Percentiles rank a stretch among this genome's conserved stretches.
Conservation (phyloP, 2,113 vertebrate genomes). For the Puffinus mauretanicus region DNA sequence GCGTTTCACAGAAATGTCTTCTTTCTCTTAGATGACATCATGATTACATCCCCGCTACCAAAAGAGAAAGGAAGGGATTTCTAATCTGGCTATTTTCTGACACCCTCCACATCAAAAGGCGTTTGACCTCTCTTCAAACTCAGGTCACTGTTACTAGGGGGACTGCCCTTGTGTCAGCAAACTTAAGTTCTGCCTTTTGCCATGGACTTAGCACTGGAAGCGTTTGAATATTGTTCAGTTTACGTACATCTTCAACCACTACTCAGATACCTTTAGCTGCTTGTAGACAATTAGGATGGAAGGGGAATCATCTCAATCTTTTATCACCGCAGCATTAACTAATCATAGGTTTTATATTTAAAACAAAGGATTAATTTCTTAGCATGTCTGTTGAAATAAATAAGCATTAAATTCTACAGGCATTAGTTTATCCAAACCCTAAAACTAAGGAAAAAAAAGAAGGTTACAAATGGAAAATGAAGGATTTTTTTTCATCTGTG, state of each 20-base stretch:
- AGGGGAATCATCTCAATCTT: background rate
- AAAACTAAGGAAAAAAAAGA: background rate
- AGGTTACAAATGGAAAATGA: background rate
- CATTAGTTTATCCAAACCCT: background rate
- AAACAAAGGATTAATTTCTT: background rate
- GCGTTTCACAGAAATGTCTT: background rate
- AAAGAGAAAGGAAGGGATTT: background rate
- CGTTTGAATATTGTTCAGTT: background rate
- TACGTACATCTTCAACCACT: background rate
- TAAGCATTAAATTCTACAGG: background rate
- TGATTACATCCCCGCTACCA: background rate
- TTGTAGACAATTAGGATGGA: background rate
- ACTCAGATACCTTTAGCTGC: background rate
- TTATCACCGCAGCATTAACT: background rate
- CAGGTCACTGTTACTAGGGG: background rate
- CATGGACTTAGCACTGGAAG: background rate
- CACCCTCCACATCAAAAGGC: background rate
- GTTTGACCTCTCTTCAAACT: background rate
- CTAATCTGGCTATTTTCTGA: background rate
- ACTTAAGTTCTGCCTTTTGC: background rate
- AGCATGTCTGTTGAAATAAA: background rate
- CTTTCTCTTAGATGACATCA: background rate
- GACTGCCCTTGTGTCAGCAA: background rate
- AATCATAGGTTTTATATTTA: background rate
- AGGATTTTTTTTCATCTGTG: background rate